Base-by-base conservation (phyloP, 2,797 vertebrate genomes). In the Peromyscus nudipes region DNA sequence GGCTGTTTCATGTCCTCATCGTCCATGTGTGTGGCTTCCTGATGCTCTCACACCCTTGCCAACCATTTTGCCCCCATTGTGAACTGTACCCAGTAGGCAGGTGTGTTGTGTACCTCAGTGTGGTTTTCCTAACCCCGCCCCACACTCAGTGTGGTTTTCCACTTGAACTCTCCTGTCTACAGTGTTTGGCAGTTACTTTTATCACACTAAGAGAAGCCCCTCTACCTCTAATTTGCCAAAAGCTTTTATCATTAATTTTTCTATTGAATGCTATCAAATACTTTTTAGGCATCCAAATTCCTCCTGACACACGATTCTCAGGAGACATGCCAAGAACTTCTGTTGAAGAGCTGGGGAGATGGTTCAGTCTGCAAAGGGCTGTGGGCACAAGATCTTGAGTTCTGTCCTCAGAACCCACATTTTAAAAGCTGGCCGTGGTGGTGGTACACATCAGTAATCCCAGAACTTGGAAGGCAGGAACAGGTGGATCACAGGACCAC, bases 31-130 rank as follows among this genome's bases (percentile, higher is more conserved):
- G 40, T 40, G 19, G 7, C 62, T 40, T 89, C 37, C 77, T 14
- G 19, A 3, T 9, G n/a, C 2, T 6, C 49, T 21, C 6, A 23
- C 19, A 27, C 84, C 25, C 57, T 43, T 0, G 49, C 31, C 79
- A 37, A 1, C 1, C 23, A 62, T 25, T 14, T 4, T 17, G 43
- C 9, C 17, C 29, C 60, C 1, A 5, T 17, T 43, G 34, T 6
- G 10, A 16, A 7, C 17, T 40, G 7, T 34, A 17, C 31, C 40
- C 64, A 1, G 17, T 2, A 67, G 49, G 60, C 31, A 29, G 31
- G 23, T 4, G 1, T 10, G n/a, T 1, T 1, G 27, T 27, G 9
- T 1, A 0, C 46, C 11, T 55, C 55, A 2, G 0, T 43, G 57
- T 14, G 37, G 16, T 21, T 89, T 52, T 43, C 40, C 27, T n/a